Evolutionary conservation across 2,113 vertebrate genomes (phyloP).

Genomic region (Leptocoma aspasia): DNA sequence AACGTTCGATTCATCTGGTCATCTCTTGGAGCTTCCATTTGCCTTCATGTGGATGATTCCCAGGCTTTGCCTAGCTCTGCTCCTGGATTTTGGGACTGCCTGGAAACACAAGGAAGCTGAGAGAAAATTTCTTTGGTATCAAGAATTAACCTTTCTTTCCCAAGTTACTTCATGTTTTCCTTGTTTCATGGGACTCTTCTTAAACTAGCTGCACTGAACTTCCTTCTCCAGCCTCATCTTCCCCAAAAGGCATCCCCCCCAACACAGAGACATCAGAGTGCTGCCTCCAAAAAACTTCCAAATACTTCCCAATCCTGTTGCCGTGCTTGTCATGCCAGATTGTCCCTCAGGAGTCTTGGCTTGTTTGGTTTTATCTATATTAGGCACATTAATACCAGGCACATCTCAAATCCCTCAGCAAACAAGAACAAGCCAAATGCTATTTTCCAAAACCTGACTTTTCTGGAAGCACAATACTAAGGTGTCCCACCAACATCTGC

Average conservation of each 20-base stretch:
- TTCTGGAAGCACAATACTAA: neutral
- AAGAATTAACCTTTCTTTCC: neutral
- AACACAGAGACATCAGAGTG: neutral
- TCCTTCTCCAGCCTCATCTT: neutral
- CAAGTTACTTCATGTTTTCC: neutral
- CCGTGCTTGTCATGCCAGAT: neutral
- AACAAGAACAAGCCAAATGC: neutral
- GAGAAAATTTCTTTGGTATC: neutral
- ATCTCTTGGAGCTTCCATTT: neutral
- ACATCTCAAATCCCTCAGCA: neutral
- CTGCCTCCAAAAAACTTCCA: neutral
- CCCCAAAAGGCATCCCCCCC: no score
- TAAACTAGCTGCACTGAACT: neutral
- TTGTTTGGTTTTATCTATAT: neutral
- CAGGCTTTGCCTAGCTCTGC: neutral
- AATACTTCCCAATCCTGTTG: neutral
- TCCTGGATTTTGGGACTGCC: neutral
- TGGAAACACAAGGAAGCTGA: neutral
- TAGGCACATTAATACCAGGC: neutral
- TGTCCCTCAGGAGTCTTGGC: neutral
- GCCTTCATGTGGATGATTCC: rapidly evolving
- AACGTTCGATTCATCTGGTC: rapidly evolving
- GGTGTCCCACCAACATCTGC: neutral
- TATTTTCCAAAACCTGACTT: rapidly evolving
- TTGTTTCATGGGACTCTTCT: neutral